Conservation (phyloP, 2,113 vertebrate species). For the Lophochroa leadbeateri region DNA sequence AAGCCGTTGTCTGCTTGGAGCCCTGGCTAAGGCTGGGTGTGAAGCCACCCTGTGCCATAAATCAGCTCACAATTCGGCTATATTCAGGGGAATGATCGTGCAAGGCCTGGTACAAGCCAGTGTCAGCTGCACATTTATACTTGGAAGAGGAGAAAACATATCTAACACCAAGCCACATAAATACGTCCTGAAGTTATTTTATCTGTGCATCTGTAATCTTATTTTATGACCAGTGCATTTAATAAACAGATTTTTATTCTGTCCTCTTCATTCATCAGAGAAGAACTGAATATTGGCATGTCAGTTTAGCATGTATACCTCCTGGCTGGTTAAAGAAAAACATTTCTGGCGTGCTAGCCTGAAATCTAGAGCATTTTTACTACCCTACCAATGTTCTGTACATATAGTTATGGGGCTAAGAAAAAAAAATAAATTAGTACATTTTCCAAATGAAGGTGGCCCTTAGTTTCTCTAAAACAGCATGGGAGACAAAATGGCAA, state of each 20-base stretch:
- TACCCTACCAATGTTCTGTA: background rate
- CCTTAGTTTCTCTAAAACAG: background rate
- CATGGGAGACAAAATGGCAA: background rate
- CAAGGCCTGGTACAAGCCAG: background rate
- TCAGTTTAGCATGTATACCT: background rate
- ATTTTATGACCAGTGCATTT: background rate
- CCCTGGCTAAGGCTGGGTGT: background rate
- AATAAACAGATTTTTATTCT: slow-evolving; percentile 6
- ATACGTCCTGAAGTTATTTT: background rate
- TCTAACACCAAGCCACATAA: background rate
- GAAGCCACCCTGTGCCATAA: background rate
- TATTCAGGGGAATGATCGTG: fast-evolving
- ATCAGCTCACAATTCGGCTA: background rate
- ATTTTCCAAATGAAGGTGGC: background rate
- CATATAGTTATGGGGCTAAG: background rate
- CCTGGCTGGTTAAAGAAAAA: background rate
- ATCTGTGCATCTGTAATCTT: background rate
- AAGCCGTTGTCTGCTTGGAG: background rate
- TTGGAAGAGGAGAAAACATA: background rate
- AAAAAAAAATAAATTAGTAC: background rate
- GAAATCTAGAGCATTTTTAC: background rate
- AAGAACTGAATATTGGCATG: background rate
- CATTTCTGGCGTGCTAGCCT: background rate
- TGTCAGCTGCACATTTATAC: fast-evolving
- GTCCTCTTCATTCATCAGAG: background rate